Conservation (phyloP, 2,113 vertebrate genomes). For the Euleptes europaea region DNA sequence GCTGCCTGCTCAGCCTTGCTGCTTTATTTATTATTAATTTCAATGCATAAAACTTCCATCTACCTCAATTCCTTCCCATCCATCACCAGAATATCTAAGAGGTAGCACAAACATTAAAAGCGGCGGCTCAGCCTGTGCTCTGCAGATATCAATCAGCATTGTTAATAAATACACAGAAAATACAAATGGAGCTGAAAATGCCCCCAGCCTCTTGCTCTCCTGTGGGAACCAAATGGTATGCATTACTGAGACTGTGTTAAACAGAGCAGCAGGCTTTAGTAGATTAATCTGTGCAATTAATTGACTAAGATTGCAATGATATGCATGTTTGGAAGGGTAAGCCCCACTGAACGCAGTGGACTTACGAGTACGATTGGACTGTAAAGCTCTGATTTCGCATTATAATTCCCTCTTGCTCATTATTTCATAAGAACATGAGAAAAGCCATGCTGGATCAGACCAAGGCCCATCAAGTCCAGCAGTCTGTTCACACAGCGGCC, state of each 20-base stretch:
- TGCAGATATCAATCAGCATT: background rate
- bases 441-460: too few species aligned
- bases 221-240: background rate
- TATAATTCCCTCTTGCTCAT: background rate
- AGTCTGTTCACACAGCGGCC: too few species aligned
- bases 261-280: background rate
- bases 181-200: background rate
- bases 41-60: slow-evolving; percentile 1
- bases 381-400: background rate
- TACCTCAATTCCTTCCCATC: slow-evolving; percentile 5
- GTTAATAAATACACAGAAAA: background rate
- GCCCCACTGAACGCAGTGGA: background rate
- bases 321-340: background rate
- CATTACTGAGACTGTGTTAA: background rate
- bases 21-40: slow-evolving; percentile 32
- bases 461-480: too few species aligned
- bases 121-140: background rate
- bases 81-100: slow-evolving; percentile 12
- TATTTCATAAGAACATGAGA: too few species aligned
- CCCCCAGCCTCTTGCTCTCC: background rate
- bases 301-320: background rate
- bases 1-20: background rate
- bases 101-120: slow-evolving; percentile 4
- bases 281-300: background rate
- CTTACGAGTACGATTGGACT: background rate